Conservation (phyloP, 2,113 vertebrate genomes). For the Fregata magnificens region DNA sequence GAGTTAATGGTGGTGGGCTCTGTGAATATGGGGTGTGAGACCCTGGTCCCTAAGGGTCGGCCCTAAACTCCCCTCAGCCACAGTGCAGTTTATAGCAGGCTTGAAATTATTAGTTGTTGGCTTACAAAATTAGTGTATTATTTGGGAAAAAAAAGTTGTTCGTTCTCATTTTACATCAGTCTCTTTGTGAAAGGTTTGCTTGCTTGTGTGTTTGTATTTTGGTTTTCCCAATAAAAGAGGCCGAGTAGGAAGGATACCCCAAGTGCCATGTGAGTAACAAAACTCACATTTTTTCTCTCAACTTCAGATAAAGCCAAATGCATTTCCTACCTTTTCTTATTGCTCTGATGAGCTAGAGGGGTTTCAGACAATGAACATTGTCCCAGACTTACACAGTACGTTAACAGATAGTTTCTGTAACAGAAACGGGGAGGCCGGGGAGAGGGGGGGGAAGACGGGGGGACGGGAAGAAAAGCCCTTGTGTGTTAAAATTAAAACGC, state of each 20-base stretch:
- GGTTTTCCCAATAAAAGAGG: neutral
- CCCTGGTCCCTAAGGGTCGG: neutral
- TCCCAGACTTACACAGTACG: neutral
- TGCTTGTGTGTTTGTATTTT: neutral
- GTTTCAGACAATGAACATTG: neutral
- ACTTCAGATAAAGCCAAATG: neutral
- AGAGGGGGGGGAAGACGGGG: too few species aligned
- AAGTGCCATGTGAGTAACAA: neutral
- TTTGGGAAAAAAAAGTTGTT: neutral
- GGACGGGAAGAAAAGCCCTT: neutral
- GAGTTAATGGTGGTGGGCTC: neutral
- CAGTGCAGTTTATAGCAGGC: neutral
- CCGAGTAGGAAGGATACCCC: neutral
- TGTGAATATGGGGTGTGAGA: neutral
- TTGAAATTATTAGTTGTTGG: neutral
- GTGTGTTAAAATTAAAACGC: neutral
- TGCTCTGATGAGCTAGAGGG: neutral
- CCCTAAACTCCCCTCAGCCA: neutral
- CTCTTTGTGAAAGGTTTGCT: neutral
- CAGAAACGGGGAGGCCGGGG: neutral
- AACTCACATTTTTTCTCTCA: neutral
- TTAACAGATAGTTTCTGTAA: neutral
- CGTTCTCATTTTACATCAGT: neutral
- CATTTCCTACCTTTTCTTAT: neutral
- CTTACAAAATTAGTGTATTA: neutral